These are phyloP conservation scores for Trichogramma pretiosum DNA, from an alignment of 1,140 invertebrate species.

Conservation along the genomic window DNA sequence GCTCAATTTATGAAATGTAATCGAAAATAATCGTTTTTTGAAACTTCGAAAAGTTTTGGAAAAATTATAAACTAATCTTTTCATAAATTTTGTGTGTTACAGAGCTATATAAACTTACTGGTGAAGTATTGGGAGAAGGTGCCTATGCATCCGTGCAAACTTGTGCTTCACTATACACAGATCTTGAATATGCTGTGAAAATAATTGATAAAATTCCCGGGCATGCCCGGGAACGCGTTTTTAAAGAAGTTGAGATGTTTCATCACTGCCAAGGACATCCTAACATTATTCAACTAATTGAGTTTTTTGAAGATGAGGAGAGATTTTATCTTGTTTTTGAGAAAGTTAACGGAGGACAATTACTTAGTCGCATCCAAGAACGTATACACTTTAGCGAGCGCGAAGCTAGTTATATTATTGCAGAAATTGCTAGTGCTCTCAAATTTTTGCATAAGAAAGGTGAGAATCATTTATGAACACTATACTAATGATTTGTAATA, in stretches of 20 bases:
- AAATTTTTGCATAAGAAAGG: conserved; percentile 91
- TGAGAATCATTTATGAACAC: conserved; percentile 21
- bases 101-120: conserved; percentile 93
- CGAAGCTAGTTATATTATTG: conserved; percentile 87
- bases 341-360: conserved; percentile 86
- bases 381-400: conserved; percentile 87
- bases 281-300: conserved; percentile 93
- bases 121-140: conserved; percentile 90
- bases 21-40: too few species aligned
- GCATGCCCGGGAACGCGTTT: conserved; percentile 84
- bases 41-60: too few species aligned
- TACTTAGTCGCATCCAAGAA: conserved; percentile 86
- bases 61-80: too few species aligned
- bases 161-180: conserved; percentile 81
- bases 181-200: conserved; percentile 93
- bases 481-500: too few species aligned
- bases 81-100: conserved; percentile 29
- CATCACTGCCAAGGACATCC: conserved; percentile 93
- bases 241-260: conserved; percentile 97
- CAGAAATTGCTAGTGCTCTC: conserved; percentile 88
- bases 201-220: conserved; percentile 93
- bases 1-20: too few species aligned
- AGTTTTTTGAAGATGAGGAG: conserved; percentile 95
- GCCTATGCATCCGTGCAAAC: conserved; percentile 94
- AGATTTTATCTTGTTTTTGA: conserved; percentile 97